phyloP scores from a whole-genome alignment of 2,888 invertebrate species.

The Athalia rosae region DNA sequence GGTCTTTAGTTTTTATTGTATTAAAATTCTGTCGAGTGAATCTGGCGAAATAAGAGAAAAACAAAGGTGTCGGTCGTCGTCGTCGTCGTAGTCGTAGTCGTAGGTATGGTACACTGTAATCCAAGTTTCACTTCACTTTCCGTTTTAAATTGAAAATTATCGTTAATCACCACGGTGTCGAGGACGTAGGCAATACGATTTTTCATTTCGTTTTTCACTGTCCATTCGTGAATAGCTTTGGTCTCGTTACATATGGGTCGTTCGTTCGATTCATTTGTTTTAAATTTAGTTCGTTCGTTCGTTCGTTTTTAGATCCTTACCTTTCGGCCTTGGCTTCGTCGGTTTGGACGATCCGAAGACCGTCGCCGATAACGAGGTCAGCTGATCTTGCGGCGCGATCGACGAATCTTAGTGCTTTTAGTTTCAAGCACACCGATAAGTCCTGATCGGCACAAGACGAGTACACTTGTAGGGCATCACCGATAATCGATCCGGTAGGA shows the following conservation, averaged over 20 bases:
- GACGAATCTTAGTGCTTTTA: slow-evolving; percentile 84
- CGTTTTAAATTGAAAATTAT: slow-evolving; percentile 27
- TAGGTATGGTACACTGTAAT: slow-evolving; percentile 37
- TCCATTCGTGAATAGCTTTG: slow-evolving; percentile 5
- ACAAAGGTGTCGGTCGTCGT: slow-evolving; percentile 18
- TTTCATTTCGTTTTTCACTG: slow-evolving; percentile 26
- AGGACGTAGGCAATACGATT: neutral
- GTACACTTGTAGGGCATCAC: slow-evolving; percentile 69
- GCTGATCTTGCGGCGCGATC: slow-evolving; percentile 82
- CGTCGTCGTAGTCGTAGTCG: slow-evolving; percentile 16
- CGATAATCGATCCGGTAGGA: slow-evolving; percentile 63
- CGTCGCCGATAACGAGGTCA: slow-evolving; percentile 73
- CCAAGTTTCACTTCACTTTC: slow-evolving; percentile 46
- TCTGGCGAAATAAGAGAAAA: slow-evolving; percentile 4
- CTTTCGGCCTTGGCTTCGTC: slow-evolving; percentile 69
- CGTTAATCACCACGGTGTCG: slow-evolving; percentile 20
- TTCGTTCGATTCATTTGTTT: neutral
- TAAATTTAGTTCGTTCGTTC: slow-evolving; percentile 3
- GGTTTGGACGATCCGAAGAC: slow-evolving; percentile 75
- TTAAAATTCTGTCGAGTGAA: neutral
- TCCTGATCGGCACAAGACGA: slow-evolving; percentile 81
- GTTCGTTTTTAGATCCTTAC: slow-evolving; percentile 62
- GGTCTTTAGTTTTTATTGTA: slow-evolving; percentile 21
- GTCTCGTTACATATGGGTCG: neutral
- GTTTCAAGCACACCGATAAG: slow-evolving; percentile 84